Percentiles rank a stretch among this genome's conserved stretches.
Evolutionary conservation across 2,888 invertebrate species (phyloP).

Genomic region (Metalampra italica): DNA sequence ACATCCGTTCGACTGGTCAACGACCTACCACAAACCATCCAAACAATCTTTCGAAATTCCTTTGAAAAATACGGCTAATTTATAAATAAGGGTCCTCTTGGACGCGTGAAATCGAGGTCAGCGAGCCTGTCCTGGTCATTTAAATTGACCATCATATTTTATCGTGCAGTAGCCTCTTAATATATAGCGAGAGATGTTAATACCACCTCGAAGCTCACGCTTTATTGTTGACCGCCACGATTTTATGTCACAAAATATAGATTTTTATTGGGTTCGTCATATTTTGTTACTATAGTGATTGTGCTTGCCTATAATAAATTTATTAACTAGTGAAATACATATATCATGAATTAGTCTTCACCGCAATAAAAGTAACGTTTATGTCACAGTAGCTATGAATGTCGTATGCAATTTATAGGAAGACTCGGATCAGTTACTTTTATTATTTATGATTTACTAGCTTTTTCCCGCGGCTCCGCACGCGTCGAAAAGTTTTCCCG

Average conservation of each 20-base stretch:
- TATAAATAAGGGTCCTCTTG: conserved; percentile 30
- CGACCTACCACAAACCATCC: conserved; percentile 2
- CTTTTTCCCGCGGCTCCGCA: no score
- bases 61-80: conserved; percentile 20
- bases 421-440: no score
- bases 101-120: conserved; percentile 44
- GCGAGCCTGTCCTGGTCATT: conserved; percentile 23
- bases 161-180: conserved; percentile 25
- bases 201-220: conserved; percentile 20
- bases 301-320: no score
- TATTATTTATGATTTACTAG: no score
- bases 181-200: conserved; percentile 33
- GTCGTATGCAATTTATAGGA: no score
- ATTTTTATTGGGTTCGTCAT: neutral
- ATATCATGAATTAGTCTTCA: no score
- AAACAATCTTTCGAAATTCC: conserved; percentile 1
- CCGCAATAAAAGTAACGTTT: no score
- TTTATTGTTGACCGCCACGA: neutral
- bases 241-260: neutral
- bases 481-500: no score
- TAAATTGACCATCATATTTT: conserved; percentile 58
- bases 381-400: no score
- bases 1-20: conserved; percentile 1
- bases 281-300: neutral
- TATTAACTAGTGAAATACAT: no score